Conservation (phyloP, 2,888 invertebrate genomes). For the Lasioglossum marginatum region DNA sequence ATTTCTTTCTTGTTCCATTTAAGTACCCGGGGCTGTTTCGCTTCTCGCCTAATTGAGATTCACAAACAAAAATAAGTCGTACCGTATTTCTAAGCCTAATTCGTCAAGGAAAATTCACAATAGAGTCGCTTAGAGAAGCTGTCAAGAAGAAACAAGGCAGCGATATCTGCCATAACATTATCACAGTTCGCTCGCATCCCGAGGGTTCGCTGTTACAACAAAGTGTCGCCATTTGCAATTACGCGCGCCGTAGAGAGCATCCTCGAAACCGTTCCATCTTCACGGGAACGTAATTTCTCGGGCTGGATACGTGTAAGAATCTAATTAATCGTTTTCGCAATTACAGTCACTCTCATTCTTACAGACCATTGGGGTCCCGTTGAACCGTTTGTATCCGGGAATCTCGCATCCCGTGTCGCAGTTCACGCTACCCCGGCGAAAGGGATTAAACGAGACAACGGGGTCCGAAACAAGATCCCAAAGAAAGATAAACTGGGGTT, state of each 20-base stretch:
- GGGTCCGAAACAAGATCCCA: conserved; percentile 5
- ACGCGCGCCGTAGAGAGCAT: not conserved
- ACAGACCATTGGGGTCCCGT: conserved; percentile 9
- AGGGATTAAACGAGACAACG: conserved; percentile 27
- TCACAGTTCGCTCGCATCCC: not conserved
- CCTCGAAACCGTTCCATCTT: conserved; percentile 7
- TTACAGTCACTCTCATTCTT: conserved; percentile 17
- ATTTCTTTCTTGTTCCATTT: not conserved
- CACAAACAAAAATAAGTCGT: not conserved
- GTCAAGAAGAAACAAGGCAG: not conserved
- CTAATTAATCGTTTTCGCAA: conserved; percentile 33
- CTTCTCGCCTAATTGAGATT: too few species aligned
- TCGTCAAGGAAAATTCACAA: not conserved
- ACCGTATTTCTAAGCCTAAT: not conserved
- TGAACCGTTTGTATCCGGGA: conserved; percentile 7
- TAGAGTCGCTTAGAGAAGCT: not conserved
- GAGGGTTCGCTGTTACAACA: not conserved
- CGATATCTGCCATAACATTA: not conserved
- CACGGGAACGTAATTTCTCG: conserved; percentile 7
- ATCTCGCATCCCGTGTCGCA: not conserved
- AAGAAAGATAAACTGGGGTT: conserved; percentile 5
- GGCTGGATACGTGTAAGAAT: conserved; percentile 25
- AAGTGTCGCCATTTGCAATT: conserved; percentile 6
- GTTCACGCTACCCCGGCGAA: conserved; percentile 19
- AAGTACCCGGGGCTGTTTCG: not conserved